Conservation (phyloP, 2,797 vertebrate species). For the Sebastes hubbsi region DNA sequence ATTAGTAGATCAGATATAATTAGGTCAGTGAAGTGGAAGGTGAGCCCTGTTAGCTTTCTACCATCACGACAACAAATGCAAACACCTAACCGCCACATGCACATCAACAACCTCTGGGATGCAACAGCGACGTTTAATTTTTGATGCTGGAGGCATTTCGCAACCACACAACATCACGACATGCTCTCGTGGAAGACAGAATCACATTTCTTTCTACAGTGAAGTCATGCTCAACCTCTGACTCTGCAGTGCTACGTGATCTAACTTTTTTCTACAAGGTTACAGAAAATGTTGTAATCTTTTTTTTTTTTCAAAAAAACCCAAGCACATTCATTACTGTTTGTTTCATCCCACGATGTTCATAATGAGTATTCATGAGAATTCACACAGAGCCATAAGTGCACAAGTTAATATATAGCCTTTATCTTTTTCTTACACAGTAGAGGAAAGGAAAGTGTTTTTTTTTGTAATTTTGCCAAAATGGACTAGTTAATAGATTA, state of each 20-base stretch:
- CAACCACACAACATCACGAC: not conserved
- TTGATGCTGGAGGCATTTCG: not conserved
- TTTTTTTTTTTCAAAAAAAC: not conserved
- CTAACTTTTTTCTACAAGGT: not conserved
- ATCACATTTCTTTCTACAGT: not conserved
- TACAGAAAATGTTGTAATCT: not conserved
- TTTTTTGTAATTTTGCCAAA: not conserved
- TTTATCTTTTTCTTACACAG: not conserved
- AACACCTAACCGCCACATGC: not conserved
- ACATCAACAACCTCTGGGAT: not conserved
- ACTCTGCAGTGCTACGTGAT: not conserved
- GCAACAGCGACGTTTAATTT: not conserved
- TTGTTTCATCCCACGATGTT: not conserved
- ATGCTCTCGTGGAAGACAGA: not conserved
- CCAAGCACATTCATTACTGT: not conserved
- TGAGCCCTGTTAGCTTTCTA: not conserved
- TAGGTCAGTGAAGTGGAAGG: conserved; percentile 12
- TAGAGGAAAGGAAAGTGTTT: not conserved
- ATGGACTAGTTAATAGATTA: not conserved
- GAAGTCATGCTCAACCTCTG: not conserved
- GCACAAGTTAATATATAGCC: not conserved
- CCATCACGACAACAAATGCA: not conserved
- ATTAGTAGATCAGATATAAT: conserved; percentile 11
- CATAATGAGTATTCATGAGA: not conserved
- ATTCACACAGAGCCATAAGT: not conserved